Conservation (phyloP, 2,888 invertebrate genomes). For the Dasypolia templi region DNA sequence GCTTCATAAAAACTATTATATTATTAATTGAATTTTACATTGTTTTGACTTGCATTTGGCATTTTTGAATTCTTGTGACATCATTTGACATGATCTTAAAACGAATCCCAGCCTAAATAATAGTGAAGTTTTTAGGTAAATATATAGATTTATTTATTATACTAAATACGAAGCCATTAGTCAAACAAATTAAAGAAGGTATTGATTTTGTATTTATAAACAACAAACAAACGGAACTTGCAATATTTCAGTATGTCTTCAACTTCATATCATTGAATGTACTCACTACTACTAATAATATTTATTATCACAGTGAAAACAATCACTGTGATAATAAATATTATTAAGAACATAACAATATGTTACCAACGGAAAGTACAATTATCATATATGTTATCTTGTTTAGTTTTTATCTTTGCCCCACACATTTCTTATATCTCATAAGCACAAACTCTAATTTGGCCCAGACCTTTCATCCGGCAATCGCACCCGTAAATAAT, state of each 20-base stretch:
- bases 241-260: not conserved
- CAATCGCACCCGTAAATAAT: not conserved
- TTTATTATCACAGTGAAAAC: conserved; percentile 13
- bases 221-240: conserved; percentile 20
- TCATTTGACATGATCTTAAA: not conserved
- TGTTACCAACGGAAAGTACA: too few species aligned
- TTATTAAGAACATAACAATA: not conserved
- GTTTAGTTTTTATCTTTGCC: conserved; percentile 16
- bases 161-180: too few species aligned
- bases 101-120: not conserved
- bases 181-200: not conserved
- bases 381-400: too few species aligned
- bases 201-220: not conserved
- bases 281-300: too few species aligned
- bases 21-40: not conserved
- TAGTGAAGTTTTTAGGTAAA: too few species aligned
- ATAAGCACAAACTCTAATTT: not conserved
- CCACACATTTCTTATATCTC: not conserved
- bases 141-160: too few species aligned
- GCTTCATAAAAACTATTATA: not conserved
- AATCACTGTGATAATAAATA: conserved; percentile 7
- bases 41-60: not conserved
- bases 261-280: conserved; percentile 28
- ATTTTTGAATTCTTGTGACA: not conserved
- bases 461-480: too few species aligned